A percentile compares a stretch with the other conserved stretches of the same genome.
Conservation (phyloP, 1,140 invertebrate genomes). For the Drosophila repletoides region DNA sequence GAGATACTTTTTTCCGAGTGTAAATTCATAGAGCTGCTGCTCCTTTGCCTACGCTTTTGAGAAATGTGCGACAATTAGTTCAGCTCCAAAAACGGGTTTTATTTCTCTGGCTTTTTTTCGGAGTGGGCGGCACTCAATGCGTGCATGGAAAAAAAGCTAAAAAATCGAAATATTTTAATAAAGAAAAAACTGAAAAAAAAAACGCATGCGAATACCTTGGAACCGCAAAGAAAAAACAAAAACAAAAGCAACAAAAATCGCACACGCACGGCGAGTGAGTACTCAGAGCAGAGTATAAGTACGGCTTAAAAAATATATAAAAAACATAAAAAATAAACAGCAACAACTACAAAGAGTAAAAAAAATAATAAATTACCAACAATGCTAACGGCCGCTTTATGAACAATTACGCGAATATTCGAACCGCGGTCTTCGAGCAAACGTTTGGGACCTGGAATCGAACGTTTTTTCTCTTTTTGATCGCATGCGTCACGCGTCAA, state of each 20-base stretch:
- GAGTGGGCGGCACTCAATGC: conserved; percentile 71
- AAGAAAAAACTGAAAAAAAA: conserved; percentile 22
- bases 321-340: neutral
- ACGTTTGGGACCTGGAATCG: conserved; percentile 7
- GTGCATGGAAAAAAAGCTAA: conserved; percentile 40
- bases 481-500: conserved; percentile 69
- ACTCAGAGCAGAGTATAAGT: conserved; percentile 30
- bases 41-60: conserved; percentile 63
- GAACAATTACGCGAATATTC: conserved; percentile 61
- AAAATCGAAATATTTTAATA: conserved; percentile 46
- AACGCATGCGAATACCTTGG: conserved; percentile 71
- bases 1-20: no score
- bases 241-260: no score
- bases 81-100: conserved; percentile 54
- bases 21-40: conserved; percentile 3
- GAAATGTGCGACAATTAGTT: conserved; percentile 74
- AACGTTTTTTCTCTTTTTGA: no score
- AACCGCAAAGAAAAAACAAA: no score
- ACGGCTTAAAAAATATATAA: conserved; percentile 39
- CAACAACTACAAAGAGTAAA: neutral
- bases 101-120: neutral
- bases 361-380: conserved; percentile 45
- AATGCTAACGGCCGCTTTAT: conserved; percentile 79
- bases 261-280: conserved; percentile 61
- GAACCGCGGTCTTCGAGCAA: neutral